Conservation (phyloP, 2,797 vertebrate genomes). For the Parotocinclus haroldoi region DNA sequence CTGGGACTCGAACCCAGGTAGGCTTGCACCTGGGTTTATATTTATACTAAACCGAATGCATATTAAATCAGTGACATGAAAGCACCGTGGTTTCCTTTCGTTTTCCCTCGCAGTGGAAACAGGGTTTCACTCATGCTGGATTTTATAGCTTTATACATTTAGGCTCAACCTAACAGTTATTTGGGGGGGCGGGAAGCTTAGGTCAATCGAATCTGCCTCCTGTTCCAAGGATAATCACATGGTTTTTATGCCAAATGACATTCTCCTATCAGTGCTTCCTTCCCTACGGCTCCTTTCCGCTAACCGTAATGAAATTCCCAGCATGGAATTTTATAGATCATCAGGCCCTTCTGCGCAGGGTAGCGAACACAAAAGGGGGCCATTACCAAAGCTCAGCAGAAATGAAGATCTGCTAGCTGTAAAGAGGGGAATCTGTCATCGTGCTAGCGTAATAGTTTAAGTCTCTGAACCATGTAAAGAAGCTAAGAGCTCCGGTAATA, state of each 20-base stretch:
- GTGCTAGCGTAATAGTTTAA: conserved; percentile 13
- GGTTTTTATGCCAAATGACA: conserved; percentile 39
- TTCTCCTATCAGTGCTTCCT: conserved; percentile 19
- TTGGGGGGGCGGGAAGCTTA: too few species aligned
- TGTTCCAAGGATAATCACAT: background rate
- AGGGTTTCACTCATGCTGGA: too few species aligned
- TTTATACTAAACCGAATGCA: too few species aligned
- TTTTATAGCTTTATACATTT: too few species aligned
- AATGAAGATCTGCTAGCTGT: conserved; percentile 20
- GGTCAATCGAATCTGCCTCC: too few species aligned
- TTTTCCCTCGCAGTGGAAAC: too few species aligned
- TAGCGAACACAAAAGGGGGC: conserved; percentile 15
- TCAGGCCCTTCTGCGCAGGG: conserved; percentile 7
- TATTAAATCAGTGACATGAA: too few species aligned
- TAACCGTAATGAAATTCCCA: conserved; percentile 25
- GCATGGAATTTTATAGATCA: conserved; percentile 14
- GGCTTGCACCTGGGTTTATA: too few species aligned
- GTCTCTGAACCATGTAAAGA: conserved; percentile 4
- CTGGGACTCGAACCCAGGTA: too few species aligned
- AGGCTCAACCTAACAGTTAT: too few species aligned
- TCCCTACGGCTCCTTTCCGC: conserved; percentile 30
- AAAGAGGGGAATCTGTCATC: conserved; percentile 17
- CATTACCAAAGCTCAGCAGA: conserved; percentile 18
- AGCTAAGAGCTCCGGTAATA: background rate
- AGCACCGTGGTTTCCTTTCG: too few species aligned